A percentile compares a stretch with the other conserved stretches of the same genome.
Evolutionary conservation across 2,113 vertebrate species (phyloP).

Genomic region (Carassius gibelio): DNA sequence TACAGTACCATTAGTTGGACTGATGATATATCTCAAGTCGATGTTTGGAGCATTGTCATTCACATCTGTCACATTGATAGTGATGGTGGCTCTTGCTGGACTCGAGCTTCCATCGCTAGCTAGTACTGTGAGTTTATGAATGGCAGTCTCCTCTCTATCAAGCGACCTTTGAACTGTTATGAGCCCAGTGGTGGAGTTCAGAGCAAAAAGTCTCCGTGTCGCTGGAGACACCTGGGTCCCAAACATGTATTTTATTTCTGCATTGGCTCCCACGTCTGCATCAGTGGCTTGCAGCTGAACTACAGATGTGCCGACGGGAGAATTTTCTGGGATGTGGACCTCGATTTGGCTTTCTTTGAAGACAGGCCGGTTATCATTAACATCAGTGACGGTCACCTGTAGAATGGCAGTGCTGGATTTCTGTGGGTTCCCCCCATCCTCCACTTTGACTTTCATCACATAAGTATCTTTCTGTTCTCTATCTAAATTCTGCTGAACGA

Average conservation of each 20-base stretch:
- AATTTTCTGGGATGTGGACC: conserved; percentile 94
- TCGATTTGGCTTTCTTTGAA: conserved; percentile 97
- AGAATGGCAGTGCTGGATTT: conserved; percentile 99
- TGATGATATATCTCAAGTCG: conserved; percentile 98
- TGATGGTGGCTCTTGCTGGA: conserved; percentile 90
- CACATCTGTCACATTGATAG: conserved; percentile 97
- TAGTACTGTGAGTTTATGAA: conserved; percentile 95
- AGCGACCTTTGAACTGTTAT: conserved; percentile 94
- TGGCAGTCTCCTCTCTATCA: conserved; percentile 94
- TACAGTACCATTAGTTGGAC: conserved; percentile 97
- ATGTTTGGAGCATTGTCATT: conserved; percentile 99
- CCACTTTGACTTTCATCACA: conserved; percentile 99
- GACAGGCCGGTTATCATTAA: conserved; percentile 96
- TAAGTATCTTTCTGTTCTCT: conserved; percentile 98
- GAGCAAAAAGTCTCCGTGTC: conserved; percentile 95
- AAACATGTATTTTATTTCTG: conserved; percentile 95
- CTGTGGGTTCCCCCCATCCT: conserved; percentile 94
- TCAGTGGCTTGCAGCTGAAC: conserved; percentile 96
- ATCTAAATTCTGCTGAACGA: conserved; percentile 97
- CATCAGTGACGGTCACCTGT: conserved; percentile 96
- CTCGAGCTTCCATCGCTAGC: conserved; percentile 96
- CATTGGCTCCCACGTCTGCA: conserved; percentile 94
- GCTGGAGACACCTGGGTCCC: conserved; percentile 92
- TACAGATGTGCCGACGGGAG: conserved; percentile 91
- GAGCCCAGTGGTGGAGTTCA: conserved; percentile 92